Evolutionary conservation across 2,888 invertebrate genomes (phyloP), one percentile per base, ranked within the genome.

Genomic region (Gisinianus flammeolus): DNA sequence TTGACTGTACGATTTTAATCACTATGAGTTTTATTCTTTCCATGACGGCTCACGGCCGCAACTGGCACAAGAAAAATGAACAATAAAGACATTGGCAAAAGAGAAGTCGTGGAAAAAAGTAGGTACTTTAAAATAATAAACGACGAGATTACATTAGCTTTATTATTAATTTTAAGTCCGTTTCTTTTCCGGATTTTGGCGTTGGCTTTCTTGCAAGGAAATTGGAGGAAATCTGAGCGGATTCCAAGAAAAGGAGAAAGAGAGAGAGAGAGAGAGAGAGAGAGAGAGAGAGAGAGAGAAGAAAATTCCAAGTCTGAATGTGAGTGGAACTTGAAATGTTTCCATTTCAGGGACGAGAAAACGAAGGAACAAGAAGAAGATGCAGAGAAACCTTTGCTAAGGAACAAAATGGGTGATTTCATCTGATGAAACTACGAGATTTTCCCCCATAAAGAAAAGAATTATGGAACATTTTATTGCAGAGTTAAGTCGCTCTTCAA

Each of bases 391-490:
- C 58, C 19, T 24, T 24, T 24, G 26, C 62, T 24, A 12, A 62
- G 28, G 56, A 71, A 71, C 62, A 74, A 74, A 74, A 74, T 74
- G 76, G 69, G 76, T 58, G 35, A 76, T 69, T 68, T 12, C 24
- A 68, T 67, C 78, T 67, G 70, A 75, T 79, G 77, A 77, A 79
- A 79, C 74, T 68, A 77, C 74, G 64, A 77, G 75, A 79, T 79
- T 79, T 71, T 73, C 72, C 77, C 77, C 72, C 79, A 79, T 79
- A 79, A 79, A 77, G 69, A 79, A 35, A 74, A 79, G 79, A 79
- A 77, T 79, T 77, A 79, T 79, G 79, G 73, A 74, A 56, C 74
- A 64, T 69, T 79, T 79, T 79, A 77, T 77, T 79, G 77, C 74
- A 64, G 35, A 58, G 76, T 31, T 56, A 76, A 68, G 69, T 76